Conservation (phyloP, 2,888 invertebrate species). For the Celastrina argiolus region DNA sequence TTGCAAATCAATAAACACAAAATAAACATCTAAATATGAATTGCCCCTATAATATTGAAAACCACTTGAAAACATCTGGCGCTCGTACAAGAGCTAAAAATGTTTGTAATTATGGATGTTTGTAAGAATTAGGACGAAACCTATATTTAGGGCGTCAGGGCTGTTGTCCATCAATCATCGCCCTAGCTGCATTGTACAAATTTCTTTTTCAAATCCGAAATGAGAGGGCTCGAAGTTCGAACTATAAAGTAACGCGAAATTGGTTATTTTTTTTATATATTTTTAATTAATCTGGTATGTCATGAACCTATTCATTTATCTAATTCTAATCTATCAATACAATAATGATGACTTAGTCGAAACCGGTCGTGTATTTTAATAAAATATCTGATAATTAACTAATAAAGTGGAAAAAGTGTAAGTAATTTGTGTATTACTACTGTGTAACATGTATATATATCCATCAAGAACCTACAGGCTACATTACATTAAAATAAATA, state of each 20-base stretch:
- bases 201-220: constrained; percentile 8
- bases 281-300: no score
- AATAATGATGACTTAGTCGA: no score
- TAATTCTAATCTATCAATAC: no score
- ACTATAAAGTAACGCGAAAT: neutral
- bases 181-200: neutral
- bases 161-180: constrained; percentile 6
- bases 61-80: neutral
- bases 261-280: neutral
- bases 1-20: no score
- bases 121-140: neutral
- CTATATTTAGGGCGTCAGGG: constrained; percentile 1
- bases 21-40: neutral
- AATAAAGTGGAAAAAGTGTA: no score
- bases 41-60: neutral
- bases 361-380: no score
- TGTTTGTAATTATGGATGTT: constrained; percentile 4
- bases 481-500: no score
- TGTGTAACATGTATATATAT: no score
- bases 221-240: neutral
- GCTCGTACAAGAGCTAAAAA: neutral
- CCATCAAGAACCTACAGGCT: no score
- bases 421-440: no score
- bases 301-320: no score
- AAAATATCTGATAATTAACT: no score